These are phyloP conservation scores for Lasioglossum villosulum DNA, from an alignment of 2,888 invertebrate species.

Conservation along the genomic window DNA sequence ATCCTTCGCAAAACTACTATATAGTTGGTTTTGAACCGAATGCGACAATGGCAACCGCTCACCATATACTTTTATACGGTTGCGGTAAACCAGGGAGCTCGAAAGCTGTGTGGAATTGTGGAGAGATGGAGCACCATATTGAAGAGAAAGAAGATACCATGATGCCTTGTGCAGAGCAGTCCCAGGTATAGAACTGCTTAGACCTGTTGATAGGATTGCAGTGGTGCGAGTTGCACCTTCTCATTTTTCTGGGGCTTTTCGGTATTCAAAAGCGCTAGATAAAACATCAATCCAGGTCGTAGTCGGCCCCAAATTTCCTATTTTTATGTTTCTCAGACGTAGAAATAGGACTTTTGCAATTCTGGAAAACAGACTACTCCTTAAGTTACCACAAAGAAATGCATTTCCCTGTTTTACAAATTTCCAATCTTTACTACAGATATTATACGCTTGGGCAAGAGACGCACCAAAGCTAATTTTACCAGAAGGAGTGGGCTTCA, in stretches of 20 bases:
- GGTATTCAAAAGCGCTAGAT: too few species aligned
- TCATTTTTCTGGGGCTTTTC: too few species aligned
- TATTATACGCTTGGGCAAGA: constrained; percentile 97
- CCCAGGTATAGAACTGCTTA: constrained; percentile 86
- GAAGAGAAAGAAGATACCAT: constrained; percentile 80
- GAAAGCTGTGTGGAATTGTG: constrained; percentile 94
- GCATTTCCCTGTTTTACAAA: background rate
- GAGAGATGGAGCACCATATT: constrained; percentile 92
- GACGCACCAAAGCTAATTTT: constrained; percentile 93
- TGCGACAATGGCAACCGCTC: constrained; percentile 95
- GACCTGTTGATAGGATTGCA: too few species aligned
- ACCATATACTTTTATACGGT: constrained; percentile 97
- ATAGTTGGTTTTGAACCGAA: constrained; percentile 97
- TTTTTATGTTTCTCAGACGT: too few species aligned
- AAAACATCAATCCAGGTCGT: too few species aligned
- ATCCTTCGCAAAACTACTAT: constrained; percentile 91
- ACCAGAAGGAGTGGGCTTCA: constrained; percentile 96
- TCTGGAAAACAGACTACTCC: too few species aligned
- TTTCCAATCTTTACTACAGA: constrained; percentile 84
- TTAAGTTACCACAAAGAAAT: background rate
- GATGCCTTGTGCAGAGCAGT: constrained; percentile 91
- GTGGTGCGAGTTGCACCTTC: too few species aligned
- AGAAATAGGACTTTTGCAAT: too few species aligned
- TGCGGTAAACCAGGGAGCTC: constrained; percentile 92
- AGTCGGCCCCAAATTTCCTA: too few species aligned